A percentile compares a stretch with the other conserved stretches of the same genome.
phyloP scores from a whole-genome alignment of 2,888 invertebrate species.

The Megalurothrips usitatus region DNA sequence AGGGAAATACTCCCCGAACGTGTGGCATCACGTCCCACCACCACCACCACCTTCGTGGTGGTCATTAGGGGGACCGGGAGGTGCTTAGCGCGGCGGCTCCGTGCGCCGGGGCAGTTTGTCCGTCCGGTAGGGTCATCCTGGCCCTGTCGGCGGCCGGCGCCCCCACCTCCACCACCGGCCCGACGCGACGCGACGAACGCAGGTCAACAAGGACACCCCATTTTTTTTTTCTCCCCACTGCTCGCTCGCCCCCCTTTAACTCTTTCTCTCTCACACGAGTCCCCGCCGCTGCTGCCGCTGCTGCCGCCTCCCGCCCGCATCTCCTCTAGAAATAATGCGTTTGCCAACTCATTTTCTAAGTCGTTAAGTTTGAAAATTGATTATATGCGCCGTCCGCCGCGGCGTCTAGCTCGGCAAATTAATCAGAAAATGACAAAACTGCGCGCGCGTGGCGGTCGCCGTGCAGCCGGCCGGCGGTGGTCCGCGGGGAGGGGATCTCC shows the following conservation, averaged over 20 bases:
- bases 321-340: background rate
- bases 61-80: background rate
- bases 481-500: too few relatives aligned
- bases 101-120: background rate
- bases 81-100: background rate
- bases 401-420: background rate
- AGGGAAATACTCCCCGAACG: background rate
- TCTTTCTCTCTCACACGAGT: background rate
- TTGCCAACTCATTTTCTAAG: background rate
- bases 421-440: slow-evolving; percentile 24
- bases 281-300: background rate
- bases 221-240: background rate
- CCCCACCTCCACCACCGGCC: background rate
- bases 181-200: background rate
- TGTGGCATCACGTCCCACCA: too few relatives aligned
- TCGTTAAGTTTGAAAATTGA: background rate
- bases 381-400: background rate
- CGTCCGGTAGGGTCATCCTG: background rate
- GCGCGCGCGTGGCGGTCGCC: background rate
- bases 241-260: background rate
- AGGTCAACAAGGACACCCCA: background rate
- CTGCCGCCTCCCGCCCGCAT: background rate
- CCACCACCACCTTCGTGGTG: background rate
- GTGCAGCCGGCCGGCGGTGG: background rate
- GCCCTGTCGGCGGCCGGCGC: background rate